phyloP scores from a whole-genome alignment of 2,113 vertebrate species.

The Tichodroma muraria region DNA sequence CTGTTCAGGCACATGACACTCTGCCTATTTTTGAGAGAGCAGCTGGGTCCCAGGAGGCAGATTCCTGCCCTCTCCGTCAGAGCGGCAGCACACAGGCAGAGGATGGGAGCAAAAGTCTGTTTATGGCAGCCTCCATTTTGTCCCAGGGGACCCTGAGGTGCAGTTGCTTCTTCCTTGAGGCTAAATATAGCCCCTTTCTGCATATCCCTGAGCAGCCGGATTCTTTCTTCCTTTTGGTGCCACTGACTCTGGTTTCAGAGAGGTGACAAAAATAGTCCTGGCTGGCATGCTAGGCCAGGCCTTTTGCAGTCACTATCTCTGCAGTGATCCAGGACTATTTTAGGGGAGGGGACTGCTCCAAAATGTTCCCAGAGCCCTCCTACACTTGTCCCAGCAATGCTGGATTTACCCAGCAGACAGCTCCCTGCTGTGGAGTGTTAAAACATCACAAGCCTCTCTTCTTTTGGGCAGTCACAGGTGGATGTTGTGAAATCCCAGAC shows the following conservation, averaged over 20 bases:
- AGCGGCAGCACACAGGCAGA: fast-evolving
- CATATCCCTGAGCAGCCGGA: neutral
- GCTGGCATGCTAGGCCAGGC: neutral
- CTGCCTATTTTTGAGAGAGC: neutral
- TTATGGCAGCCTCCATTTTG: neutral
- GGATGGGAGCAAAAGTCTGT: neutral
- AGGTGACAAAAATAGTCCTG: conserved; percentile 39
- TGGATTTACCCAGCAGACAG: neutral
- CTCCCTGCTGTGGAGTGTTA: neutral
- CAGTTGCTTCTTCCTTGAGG: conserved; percentile 17
- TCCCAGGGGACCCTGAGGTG: neutral
- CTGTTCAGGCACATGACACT: neutral
- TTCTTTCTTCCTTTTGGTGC: neutral
- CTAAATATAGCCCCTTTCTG: conserved; percentile 51
- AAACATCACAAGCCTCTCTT: neutral
- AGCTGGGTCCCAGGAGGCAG: neutral
- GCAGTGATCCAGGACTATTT: neutral
- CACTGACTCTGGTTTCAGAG: neutral
- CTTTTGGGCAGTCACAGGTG: too few relatives aligned
- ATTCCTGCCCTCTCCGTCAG: neutral
- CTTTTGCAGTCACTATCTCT: neutral
- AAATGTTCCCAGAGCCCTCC: neutral
- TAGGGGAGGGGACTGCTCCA: neutral
- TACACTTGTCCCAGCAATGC: neutral
- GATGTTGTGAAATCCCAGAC: neutral